Percentiles rank a stretch among this genome's conserved stretches.
Conservation (phyloP, 2,113 vertebrate genomes). For the Maccullochella peelii region DNA sequence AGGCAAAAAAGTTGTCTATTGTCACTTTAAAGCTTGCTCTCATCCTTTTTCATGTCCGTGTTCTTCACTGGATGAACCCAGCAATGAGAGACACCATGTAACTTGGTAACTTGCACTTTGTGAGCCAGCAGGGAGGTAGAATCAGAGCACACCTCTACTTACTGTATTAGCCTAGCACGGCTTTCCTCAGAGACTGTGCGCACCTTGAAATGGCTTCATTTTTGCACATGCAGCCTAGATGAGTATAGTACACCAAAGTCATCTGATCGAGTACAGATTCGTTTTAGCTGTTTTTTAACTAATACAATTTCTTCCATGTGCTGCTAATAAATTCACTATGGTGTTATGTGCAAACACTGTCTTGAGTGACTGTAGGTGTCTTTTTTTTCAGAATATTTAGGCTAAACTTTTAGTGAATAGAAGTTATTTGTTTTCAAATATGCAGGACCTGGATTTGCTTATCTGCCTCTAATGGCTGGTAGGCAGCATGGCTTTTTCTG, state of each 20-base stretch:
- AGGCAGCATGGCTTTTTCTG: background rate
- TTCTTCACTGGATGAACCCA: constrained; percentile 44
- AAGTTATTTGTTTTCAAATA: background rate
- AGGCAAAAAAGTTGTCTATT: too few relatives aligned
- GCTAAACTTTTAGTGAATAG: background rate
- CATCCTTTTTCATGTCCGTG: constrained; percentile 21
- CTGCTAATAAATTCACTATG: background rate
- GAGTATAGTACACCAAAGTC: background rate
- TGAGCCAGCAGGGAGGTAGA: constrained; percentile 32
- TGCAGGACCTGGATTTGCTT: background rate
- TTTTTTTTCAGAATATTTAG: background rate
- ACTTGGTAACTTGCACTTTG: constrained; percentile 44
- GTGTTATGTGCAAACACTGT: background rate
- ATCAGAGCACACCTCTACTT: background rate
- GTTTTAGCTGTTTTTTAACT: background rate
- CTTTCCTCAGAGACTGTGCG: background rate
- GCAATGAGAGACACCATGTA: constrained; percentile 28
- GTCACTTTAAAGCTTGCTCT: constrained; percentile 35
- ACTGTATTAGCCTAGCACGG: background rate
- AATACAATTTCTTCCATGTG: background rate
- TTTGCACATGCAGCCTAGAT: background rate
- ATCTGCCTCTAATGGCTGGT: constrained; percentile 1
- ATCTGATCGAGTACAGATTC: background rate
- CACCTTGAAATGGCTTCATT: background rate
- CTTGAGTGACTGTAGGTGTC: background rate